phyloP scores from a whole-genome alignment of 2,888 invertebrate genomes.

The Byasa hedistus region DNA sequence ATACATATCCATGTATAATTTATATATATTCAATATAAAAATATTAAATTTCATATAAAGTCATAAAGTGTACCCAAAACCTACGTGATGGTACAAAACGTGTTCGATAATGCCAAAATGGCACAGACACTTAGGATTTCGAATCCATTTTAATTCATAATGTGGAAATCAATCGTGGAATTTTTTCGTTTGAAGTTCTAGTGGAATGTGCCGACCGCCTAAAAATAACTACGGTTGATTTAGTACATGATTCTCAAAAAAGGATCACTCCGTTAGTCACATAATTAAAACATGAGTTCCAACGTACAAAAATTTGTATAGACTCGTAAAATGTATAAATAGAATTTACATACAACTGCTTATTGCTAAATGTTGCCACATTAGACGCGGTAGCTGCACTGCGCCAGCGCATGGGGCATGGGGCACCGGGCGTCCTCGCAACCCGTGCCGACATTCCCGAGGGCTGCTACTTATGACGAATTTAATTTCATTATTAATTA shows the following conservation, averaged over 20 bases:
- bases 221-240: slow-evolving; percentile 75
- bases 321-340: slow-evolving; percentile 80
- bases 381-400: slow-evolving; percentile 41
- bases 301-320: slow-evolving; percentile 79
- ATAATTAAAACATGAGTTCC: slow-evolving; percentile 70
- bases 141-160: slow-evolving; percentile 73
- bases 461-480: slow-evolving; percentile 28
- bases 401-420: slow-evolving; percentile 34
- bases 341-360: slow-evolving; percentile 78
- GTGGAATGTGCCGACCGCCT: slow-evolving; percentile 80
- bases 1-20: slow-evolving; percentile 80
- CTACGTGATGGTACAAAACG: slow-evolving; percentile 79
- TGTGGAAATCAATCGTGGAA: slow-evolving; percentile 77
- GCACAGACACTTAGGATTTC: slow-evolving; percentile 70
- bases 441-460: slow-evolving; percentile 22
- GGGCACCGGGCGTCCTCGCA: slow-evolving; percentile 34
- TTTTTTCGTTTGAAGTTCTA: slow-evolving; percentile 70
- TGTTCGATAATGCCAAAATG: slow-evolving; percentile 71
- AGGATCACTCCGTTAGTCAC: slow-evolving; percentile 73
- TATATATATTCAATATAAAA: slow-evolving; percentile 80
- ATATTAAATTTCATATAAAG: slow-evolving; percentile 80
- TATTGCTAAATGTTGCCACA: slow-evolving; percentile 75
- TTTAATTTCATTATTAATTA: slow-evolving; percentile 37
- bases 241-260: slow-evolving; percentile 79
- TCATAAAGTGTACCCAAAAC: slow-evolving; percentile 81